A percentile compares a stretch with the other conserved stretches of the same genome.
These are phyloP conservation scores for Scomberomorus guttatus DNA, from an alignment of 2,797 vertebrate species.

Conservation along the genomic window DNA sequence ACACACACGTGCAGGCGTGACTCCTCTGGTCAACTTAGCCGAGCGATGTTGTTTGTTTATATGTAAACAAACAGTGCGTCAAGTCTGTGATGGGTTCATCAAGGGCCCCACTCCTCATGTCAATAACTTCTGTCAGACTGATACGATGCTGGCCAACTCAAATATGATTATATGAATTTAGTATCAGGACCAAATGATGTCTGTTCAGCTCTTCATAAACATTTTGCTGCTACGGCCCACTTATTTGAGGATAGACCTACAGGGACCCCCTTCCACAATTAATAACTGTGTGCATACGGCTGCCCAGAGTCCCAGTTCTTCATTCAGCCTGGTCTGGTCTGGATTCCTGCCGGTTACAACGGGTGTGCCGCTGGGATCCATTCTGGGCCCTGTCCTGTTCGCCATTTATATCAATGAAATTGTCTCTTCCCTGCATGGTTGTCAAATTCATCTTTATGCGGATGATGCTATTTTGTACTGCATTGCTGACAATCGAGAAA, in stretches of 20 bases:
- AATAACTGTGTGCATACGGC: background rate
- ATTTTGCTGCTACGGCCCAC: no score
- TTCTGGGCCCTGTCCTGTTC: no score
- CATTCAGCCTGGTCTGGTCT: background rate
- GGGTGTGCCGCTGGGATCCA: no score
- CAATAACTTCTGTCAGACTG: background rate
- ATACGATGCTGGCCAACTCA: background rate
- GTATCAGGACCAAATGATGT: background rate
- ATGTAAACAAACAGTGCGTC: conserved; percentile 24
- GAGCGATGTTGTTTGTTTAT: conserved; percentile 9
- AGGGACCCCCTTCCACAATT: background rate
- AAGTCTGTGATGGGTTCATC: conserved; percentile 1
- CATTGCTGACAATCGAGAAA: no score
- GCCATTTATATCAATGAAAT: no score
- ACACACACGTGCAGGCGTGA: background rate
- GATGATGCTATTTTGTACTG: no score
- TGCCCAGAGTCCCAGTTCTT: background rate
- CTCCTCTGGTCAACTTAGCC: conserved; percentile 12
- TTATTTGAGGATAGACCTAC: background rate
- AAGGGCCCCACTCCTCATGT: background rate
- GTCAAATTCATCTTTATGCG: no score
- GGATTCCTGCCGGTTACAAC: no score
- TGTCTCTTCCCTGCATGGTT: no score
- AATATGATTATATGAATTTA: no score
- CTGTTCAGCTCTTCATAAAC: no score